Percentiles rank a stretch among this genome's conserved stretches.
Conservation (phyloP, 2,888 invertebrate genomes). For the Drosophila stalkeri region DNA sequence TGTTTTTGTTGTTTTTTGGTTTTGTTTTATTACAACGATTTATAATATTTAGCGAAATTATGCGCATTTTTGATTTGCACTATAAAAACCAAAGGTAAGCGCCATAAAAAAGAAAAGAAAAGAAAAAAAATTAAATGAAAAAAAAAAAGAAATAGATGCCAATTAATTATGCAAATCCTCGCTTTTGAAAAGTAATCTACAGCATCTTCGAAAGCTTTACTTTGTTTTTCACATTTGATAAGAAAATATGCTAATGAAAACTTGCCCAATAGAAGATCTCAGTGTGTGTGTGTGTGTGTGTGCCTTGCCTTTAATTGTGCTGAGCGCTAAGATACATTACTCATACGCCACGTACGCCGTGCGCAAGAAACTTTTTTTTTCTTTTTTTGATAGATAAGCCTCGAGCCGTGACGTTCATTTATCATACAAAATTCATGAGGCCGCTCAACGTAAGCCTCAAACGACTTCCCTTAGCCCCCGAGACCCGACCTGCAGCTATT, state of each 20-base stretch:
- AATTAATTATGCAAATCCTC: slow-evolving; percentile 75
- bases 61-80: slow-evolving; percentile 76
- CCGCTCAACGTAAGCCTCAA: slow-evolving; percentile 46
- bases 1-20: neutral
- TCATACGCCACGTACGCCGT: slow-evolving; percentile 70
- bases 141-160: slow-evolving; percentile 38
- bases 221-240: slow-evolving; percentile 50
- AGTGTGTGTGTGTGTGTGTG: slow-evolving; percentile 24
- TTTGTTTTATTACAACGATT: slow-evolving; percentile 71
- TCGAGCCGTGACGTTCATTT: slow-evolving; percentile 69
- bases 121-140: neutral
- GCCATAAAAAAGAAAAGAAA: neutral
- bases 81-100: slow-evolving; percentile 61
- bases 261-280: slow-evolving; percentile 22
- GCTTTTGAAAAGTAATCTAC: slow-evolving; percentile 57
- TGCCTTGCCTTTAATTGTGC: slow-evolving; percentile 53
- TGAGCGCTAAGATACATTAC: slow-evolving; percentile 54
- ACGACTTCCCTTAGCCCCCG: slow-evolving; percentile 8
- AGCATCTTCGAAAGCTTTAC: slow-evolving; percentile 44
- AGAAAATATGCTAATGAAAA: slow-evolving; percentile 58
- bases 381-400: slow-evolving; percentile 66
- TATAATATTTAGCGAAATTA: slow-evolving; percentile 69
- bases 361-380: slow-evolving; percentile 40
- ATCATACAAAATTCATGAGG: slow-evolving; percentile 76
- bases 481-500: slow-evolving; percentile 20